A percentile compares a stretch with the other conserved stretches of the same genome.
Conservation (phyloP, 2,888 invertebrate species). For the Nomada hirtipes region DNA sequence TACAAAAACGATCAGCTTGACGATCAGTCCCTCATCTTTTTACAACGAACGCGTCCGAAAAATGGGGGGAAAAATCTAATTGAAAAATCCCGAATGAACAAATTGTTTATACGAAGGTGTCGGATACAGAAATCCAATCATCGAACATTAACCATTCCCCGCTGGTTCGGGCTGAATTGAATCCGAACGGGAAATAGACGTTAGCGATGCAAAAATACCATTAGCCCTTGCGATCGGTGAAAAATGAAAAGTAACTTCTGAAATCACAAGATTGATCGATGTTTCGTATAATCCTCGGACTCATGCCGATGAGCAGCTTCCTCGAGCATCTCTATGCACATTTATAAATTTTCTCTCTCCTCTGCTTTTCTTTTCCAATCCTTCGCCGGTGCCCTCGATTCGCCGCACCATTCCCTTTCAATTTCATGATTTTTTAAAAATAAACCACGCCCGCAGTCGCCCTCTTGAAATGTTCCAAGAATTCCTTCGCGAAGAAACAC, state of each 20-base stretch:
- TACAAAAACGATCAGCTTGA: slow-evolving; percentile 3
- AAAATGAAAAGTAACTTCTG: not conserved
- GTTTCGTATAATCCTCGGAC: too few species aligned
- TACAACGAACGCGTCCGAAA: not conserved
- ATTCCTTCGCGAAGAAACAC: not conserved
- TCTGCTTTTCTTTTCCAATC: too few species aligned
- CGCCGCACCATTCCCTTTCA: too few species aligned
- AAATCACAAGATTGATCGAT: too few species aligned
- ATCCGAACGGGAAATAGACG: not conserved
- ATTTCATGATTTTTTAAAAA: not conserved
- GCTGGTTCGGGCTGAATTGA: not conserved
- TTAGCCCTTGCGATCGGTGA: not conserved
- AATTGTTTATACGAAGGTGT: slow-evolving; percentile 1
- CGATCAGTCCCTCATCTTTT: not conserved
- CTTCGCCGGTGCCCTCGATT: too few species aligned
- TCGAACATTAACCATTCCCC: not conserved
- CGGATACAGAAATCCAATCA: not conserved
- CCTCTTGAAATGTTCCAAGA: not conserved
- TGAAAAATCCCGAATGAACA: not conserved
- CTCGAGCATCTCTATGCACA: too few species aligned
- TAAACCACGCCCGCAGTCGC: not conserved
- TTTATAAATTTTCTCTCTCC: not conserved
- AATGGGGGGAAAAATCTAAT: not conserved
- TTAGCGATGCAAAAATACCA: not conserved
- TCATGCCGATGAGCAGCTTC: too few species aligned